Evolutionary conservation across 2,888 invertebrate genomes (phyloP).

Genomic region (Drosophila subquinaria): DNA sequence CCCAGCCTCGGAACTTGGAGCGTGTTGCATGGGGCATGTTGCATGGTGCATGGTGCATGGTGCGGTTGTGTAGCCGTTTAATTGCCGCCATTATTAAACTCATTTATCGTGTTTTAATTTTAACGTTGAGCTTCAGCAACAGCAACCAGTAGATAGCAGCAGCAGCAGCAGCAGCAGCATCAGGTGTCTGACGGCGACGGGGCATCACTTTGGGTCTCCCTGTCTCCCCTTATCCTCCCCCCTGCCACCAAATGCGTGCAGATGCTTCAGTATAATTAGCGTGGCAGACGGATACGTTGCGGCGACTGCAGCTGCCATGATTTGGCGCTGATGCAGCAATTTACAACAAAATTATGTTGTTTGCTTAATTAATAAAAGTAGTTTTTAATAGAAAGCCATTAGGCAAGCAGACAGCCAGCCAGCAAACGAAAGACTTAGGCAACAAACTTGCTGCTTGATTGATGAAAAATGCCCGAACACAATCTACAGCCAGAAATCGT

Average conservation of each 20-base stretch:
- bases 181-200: constrained; percentile 48
- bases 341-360: constrained; percentile 80
- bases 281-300: constrained; percentile 50
- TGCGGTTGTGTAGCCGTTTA: constrained; percentile 71
- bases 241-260: constrained; percentile 28
- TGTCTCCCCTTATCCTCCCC: background rate
- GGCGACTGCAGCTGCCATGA: constrained; percentile 72
- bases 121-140: constrained; percentile 63
- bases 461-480: constrained; percentile 33
- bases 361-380: constrained; percentile 81
- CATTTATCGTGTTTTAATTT: constrained; percentile 82
- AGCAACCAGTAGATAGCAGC: constrained; percentile 9
- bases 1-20: constrained; percentile 28
- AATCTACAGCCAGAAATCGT: constrained; percentile 41
- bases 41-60: constrained; percentile 36
- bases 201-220: constrained; percentile 47
- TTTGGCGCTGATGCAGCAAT: constrained; percentile 77
- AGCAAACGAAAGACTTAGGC: constrained; percentile 58
- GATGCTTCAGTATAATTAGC: constrained; percentile 69
- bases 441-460: constrained; percentile 56
- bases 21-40: constrained; percentile 25
- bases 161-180: constrained; percentile 38
- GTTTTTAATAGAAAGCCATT: constrained; percentile 77
- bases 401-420: constrained; percentile 34
- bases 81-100: constrained; percentile 83